A percentile compares a stretch with the other conserved stretches of the same genome.
phyloP scores from a whole-genome alignment of 2,888 invertebrate species.

The Physocephala rufipes region DNA sequence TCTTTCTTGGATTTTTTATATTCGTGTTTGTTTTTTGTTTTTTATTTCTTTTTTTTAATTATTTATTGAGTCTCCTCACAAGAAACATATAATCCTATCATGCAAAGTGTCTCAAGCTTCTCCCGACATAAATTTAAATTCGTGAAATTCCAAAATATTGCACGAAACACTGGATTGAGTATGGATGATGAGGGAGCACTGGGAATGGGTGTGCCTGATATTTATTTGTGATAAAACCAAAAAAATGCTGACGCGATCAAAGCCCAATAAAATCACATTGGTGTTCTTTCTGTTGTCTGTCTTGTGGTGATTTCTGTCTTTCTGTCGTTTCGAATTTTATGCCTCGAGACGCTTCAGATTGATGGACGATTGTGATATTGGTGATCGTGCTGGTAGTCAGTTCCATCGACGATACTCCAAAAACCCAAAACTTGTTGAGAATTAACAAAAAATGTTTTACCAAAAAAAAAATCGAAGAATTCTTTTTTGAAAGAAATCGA shows the following conservation, averaged over 20 bases:
- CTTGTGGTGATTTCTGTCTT: neutral
- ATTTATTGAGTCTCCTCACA: no score
- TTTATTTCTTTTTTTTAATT: no score
- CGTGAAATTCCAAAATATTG: neutral
- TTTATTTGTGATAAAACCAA: neutral
- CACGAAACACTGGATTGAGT: neutral
- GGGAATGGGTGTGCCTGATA: constrained; percentile 17
- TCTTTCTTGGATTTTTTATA: no score
- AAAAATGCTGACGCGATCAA: neutral
- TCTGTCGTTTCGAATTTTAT: constrained; percentile 55
- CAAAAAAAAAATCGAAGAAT: neutral
- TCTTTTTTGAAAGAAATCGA: constrained; percentile 1
- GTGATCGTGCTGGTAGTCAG: neutral
- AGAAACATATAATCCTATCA: no score
- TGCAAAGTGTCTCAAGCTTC: neutral
- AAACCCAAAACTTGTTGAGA: neutral
- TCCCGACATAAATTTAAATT: neutral
- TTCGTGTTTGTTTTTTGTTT: no score
- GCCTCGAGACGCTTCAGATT: constrained; percentile 53
- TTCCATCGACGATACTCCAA: neutral
- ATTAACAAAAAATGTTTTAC: constrained; percentile 1
- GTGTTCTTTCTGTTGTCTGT: no score
- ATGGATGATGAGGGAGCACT: neutral
- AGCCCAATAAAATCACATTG: no score
- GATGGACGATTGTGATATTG: neutral